A percentile compares a stretch with the other conserved stretches of the same genome.
Evolutionary conservation across 2,888 invertebrate species (phyloP).

Genomic region (Drosophila tripunctata): DNA sequence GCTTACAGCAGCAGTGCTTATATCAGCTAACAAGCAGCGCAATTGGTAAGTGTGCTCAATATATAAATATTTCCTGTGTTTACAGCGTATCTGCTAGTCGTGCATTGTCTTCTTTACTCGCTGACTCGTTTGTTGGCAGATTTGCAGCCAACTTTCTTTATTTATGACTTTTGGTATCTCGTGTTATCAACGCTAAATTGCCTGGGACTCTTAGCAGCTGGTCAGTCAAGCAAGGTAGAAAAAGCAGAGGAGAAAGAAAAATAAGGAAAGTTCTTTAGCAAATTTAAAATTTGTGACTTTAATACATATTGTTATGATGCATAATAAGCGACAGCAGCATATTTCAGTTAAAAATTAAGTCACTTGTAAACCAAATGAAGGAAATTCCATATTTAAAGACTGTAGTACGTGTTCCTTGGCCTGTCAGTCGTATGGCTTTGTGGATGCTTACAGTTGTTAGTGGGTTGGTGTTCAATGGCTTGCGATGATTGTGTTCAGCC

Average conservation of each 20-base stretch:
- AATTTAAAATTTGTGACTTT: not conserved
- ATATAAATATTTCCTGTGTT: not conserved
- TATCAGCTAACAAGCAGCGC: no score
- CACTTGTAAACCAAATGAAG: no score
- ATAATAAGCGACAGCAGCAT: no score
- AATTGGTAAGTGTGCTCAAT: no score
- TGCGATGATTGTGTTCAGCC: constrained; percentile 25
- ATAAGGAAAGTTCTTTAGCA: not conserved
- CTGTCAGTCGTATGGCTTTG: constrained; percentile 22
- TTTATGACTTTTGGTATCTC: constrained; percentile 11
- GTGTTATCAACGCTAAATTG: constrained; percentile 7
- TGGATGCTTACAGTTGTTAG: constrained; percentile 13
- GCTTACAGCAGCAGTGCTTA: no score
- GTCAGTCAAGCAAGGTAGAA: no score
- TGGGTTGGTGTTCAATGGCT: constrained; percentile 30
- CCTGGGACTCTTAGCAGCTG: not conserved
- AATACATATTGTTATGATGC: not conserved
- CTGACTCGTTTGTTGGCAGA: not conserved
- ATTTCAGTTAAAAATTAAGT: no score
- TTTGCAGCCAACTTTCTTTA: not conserved
- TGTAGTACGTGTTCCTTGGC: no score
- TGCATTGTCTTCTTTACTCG: not conserved
- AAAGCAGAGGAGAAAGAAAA: not conserved
- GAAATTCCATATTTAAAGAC: not conserved
- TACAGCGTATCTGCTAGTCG: not conserved